Base-by-base conservation (phyloP, 2,888 invertebrate species). In the Lycophotia porphyrea region DNA sequence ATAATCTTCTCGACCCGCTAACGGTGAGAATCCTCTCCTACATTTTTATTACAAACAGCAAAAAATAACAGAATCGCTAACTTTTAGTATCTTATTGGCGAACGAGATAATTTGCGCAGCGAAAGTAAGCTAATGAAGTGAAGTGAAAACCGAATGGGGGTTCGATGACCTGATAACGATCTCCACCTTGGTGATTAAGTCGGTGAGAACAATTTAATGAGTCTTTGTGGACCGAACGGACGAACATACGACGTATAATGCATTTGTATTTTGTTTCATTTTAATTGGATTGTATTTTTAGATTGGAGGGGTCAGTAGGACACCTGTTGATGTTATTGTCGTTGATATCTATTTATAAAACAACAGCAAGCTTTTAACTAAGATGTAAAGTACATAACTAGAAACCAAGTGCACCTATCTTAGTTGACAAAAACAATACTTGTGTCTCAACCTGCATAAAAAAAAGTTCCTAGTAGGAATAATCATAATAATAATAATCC, bases 91-190 rank as follows among this genome's bases (percentile, higher is more conserved):
- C 80, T 81, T 66, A 77, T 74, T 76, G 55, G 61, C 47, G 42
- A 74, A n/a, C 76, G 60, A 77, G 78, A 84, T 84, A 85, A 85
- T 85, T 87, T 71, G 83, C 81, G 78, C 84, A 85, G 87, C 72
- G 88, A 89, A 89, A 91, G 88, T 89, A 83, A 89, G 87, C 84
- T 91, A 93, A 93, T 93, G 89, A 90, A 92, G 89, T 89, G 88
- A 92, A 92, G 92, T 91, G 93, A 92, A 94, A 94, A 91, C 90
- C 84, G 85, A 92, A 92, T 88, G 82, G 84, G 75, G 91, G 93
- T 92, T 93, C 93, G 92, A 94, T 88, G 93, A 91, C 92, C 93
- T 88, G 93, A 89, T 83, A 93, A 94, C 91, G 93, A 91, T 90
- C 89, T 90, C 84, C 81, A 86, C 87, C 88, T 87, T 88, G 76